A percentile compares a stretch with the other conserved stretches of the same genome.
Evolutionary conservation across 2,113 vertebrate species (phyloP).

Genomic region (Donacobius atricapilla): DNA sequence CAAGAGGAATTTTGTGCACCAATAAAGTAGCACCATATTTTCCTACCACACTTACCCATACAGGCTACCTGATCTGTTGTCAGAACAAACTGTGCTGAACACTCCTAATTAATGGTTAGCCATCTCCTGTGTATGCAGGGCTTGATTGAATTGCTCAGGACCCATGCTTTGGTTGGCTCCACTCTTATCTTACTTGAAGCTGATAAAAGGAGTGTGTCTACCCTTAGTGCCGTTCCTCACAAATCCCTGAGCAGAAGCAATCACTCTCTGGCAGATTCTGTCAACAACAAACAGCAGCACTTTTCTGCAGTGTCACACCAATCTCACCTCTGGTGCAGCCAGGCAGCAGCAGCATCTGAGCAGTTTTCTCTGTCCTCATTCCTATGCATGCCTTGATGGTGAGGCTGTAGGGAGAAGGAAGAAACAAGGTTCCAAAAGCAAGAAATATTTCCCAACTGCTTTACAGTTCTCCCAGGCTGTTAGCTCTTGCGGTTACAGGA

Average conservation of each 20-base stretch:
- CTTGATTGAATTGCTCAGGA: neutral
- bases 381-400: neutral
- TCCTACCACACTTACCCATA: neutral
- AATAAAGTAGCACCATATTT: neutral
- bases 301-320: neutral
- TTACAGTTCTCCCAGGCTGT: neutral
- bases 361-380: neutral
- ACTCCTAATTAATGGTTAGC: neutral
- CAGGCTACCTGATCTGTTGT: neutral
- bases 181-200: slow-evolving; percentile 48
- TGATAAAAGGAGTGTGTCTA: neutral
- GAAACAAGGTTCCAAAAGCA: neutral
- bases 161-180: neutral
- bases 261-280: slow-evolving; percentile 13
- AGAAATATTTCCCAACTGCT: slow-evolving; percentile 27
- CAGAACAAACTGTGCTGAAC: neutral
- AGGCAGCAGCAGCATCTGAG: neutral
- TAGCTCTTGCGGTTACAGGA: neutral
- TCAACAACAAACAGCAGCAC: neutral
- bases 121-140: neutral
- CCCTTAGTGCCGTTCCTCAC: neutral
- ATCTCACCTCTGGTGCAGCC: neutral
- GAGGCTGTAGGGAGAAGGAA: neutral
- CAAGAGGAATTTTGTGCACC: neutral
- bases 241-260: neutral